Conservation (phyloP, 2,888 invertebrate species). For the Alviniconcha strummeri region DNA sequence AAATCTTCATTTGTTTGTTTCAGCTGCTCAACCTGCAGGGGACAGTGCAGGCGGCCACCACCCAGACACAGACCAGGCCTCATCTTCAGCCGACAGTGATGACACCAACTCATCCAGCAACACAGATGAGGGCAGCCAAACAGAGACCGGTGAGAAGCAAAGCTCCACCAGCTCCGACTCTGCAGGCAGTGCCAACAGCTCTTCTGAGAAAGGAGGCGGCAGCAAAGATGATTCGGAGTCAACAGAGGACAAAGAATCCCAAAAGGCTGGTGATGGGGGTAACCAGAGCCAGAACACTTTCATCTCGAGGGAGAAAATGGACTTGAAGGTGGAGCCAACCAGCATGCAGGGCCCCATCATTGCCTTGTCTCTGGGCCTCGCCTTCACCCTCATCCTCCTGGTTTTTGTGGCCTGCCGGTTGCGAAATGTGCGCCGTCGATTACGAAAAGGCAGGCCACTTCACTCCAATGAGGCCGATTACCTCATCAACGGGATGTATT, state of each 20-base stretch:
- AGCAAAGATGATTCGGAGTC: neutral
- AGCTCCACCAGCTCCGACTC: neutral
- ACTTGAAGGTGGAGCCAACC: neutral
- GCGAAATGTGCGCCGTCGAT: constrained; percentile 82
- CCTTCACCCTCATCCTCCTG: constrained; percentile 87
- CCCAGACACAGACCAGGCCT: neutral
- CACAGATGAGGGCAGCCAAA: neutral
- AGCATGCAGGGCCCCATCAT: constrained; percentile 64
- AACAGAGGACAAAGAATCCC: neutral
- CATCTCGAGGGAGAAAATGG: constrained; percentile 3
- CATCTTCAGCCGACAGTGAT: neutral
- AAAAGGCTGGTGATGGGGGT: neutral
- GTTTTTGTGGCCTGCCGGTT: constrained; percentile 88
- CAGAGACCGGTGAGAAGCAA: neutral
- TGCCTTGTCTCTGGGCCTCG: constrained; percentile 78
- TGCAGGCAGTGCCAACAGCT: neutral
- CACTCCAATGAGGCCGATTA: constrained; percentile 96
- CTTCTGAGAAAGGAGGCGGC: neutral
- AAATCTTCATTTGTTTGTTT: neutral
- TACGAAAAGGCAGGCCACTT: constrained; percentile 85
- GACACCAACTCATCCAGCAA: neutral
- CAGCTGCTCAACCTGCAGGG: neutral
- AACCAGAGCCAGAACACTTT: constrained; percentile 3
- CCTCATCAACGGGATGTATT: constrained; percentile 98
- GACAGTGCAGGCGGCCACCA: neutral